phyloP scores from a whole-genome alignment of 92 coral and sea anemone species.

The Ricordea florida region DNA sequence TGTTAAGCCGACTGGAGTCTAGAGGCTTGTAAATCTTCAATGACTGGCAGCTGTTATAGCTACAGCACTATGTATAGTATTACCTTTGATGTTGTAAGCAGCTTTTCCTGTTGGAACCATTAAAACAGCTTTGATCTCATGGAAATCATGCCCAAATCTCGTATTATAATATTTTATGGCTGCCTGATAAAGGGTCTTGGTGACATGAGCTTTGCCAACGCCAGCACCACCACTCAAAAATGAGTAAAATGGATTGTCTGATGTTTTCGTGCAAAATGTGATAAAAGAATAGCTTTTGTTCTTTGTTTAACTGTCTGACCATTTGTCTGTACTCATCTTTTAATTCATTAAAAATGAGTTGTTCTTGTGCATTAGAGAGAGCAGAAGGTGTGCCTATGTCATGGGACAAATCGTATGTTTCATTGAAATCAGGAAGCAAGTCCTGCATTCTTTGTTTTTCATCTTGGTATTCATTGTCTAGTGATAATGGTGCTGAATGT shows the following conservation, averaged over 20 bases:
- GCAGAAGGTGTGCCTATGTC: slow-evolving; percentile 34
- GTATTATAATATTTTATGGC: slow-evolving; percentile 34
- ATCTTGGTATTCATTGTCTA: slow-evolving; percentile 10
- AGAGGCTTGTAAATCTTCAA: too few species aligned
- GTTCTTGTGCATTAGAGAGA: not conserved
- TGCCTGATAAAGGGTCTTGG: slow-evolving; percentile 33
- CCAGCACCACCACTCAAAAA: slow-evolving; percentile 46
- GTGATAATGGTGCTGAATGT: slow-evolving; percentile 41
- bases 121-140: slow-evolving; percentile 1
- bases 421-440: slow-evolving; percentile 51
- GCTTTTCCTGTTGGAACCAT: slow-evolving; percentile 35
- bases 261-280: not conserved
- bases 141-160: slow-evolving; percentile 34
- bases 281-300: not conserved
- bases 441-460: slow-evolving; percentile 28
- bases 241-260: slow-evolving; percentile 11
- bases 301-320: not conserved
- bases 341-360: not conserved
- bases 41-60: too few species aligned
- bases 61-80: too few species aligned
- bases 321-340: not conserved
- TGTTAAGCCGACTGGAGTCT: too few species aligned
- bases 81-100: too few species aligned
- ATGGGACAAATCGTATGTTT: slow-evolving; percentile 17
- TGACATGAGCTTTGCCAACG: slow-evolving; percentile 30